A percentile compares a stretch with the other conserved stretches of the same genome.
phyloP scores from a whole-genome alignment of 2,797 vertebrate species.

The Odontamblyopus lacepedii region DNA sequence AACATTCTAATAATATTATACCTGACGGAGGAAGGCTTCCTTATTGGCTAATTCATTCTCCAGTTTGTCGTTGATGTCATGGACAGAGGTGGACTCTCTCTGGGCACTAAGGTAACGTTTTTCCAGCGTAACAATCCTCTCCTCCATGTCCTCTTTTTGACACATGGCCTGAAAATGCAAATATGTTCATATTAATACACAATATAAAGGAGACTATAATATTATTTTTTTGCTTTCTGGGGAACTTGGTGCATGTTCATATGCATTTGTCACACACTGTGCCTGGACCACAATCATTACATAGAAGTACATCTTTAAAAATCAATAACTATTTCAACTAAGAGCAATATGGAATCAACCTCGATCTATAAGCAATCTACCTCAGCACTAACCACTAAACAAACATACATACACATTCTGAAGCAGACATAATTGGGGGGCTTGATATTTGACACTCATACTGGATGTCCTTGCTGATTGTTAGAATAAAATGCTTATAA shows the following conservation, averaged over 20 bases:
- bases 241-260: conserved; percentile 29
- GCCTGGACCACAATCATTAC: conserved; percentile 8
- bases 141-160: conserved; percentile 99
- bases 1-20: conserved; percentile 47
- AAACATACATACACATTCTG: neutral
- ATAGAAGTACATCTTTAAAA: conserved; percentile 16
- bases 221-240: conserved; percentile 25
- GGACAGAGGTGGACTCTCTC: conserved; percentile 97
- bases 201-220: conserved; percentile 30
- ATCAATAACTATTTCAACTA: conserved; percentile 52
- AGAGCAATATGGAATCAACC: conserved; percentile 10
- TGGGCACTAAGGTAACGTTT: conserved; percentile 99
- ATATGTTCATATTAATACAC: conserved; percentile 7
- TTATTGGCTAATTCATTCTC: conserved; percentile 98
- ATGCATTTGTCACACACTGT: conserved; percentile 12
- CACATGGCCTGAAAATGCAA: conserved; percentile 87
- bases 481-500: too few relatives aligned
- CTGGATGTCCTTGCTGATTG: neutral
- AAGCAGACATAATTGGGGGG: neutral
- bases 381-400: conserved; percentile 21
- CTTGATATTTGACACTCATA: neutral
- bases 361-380: conserved; percentile 27
- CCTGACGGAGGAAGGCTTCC: conserved; percentile 97
- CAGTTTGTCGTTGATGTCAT: conserved; percentile 98
- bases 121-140: conserved; percentile 95